A percentile compares a stretch with the other conserved stretches of the same genome.
These are phyloP conservation scores for Eristalinus aeneus DNA, from an alignment of 2,888 invertebrate genomes.

Conservation along the genomic window DNA sequence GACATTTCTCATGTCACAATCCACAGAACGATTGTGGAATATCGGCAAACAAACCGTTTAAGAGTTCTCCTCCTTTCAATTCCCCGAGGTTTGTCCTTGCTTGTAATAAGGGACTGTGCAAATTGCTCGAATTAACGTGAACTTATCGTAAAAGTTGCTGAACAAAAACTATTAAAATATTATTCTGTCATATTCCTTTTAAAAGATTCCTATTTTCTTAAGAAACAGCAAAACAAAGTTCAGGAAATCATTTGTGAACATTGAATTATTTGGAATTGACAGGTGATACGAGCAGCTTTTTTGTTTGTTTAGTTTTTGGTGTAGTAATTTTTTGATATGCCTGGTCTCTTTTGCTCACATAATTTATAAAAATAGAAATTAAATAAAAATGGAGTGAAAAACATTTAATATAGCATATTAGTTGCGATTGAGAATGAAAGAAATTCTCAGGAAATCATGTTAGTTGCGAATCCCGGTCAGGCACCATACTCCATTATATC, in stretches of 20 bases:
- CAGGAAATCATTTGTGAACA: background rate
- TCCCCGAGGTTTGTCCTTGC: conserved; percentile 40
- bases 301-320: conserved; percentile 36
- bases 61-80: conserved; percentile 30
- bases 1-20: conserved; percentile 11
- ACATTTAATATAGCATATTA: background rate
- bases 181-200: background rate
- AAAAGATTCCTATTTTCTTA: background rate
- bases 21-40: conserved; percentile 23
- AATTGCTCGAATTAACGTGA: conserved; percentile 24
- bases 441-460: conserved; percentile 55
- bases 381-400: background rate
- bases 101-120: conserved; percentile 11
- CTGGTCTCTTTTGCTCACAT: background rate
- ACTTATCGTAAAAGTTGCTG: background rate
- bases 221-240: background rate
- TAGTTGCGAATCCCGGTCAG: conserved; percentile 72
- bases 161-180: background rate
- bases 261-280: conserved; percentile 32
- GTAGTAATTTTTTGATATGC: conserved; percentile 23
- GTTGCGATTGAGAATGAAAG: conserved; percentile 9
- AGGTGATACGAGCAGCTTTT: conserved; percentile 49
- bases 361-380: background rate
- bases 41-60: conserved; percentile 49
- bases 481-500: conserved; percentile 68